Evolutionary conservation across 23 tunicate species (phyloP).

Genomic region (Trididemnum nubilum): DNA sequence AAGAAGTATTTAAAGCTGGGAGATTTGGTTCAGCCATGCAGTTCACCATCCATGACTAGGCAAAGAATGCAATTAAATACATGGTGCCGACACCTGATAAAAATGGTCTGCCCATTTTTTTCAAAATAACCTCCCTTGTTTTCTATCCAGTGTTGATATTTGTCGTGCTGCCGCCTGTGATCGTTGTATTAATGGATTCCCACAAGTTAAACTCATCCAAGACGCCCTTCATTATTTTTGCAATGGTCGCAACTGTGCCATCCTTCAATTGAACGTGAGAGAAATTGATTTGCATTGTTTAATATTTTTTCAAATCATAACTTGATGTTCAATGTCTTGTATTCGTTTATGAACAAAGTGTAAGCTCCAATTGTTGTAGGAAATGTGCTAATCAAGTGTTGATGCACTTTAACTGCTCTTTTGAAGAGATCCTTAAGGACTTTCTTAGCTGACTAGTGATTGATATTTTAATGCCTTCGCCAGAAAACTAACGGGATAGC

Average conservation of each 20-base stretch:
- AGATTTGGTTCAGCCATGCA: constrained; percentile 12
- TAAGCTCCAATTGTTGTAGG: background rate
- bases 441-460: constrained; percentile 8
- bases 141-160: constrained; percentile 37
- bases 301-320: background rate
- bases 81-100: constrained; percentile 24
- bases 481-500: no score
- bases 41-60: constrained; percentile 27
- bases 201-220: constrained; percentile 25
- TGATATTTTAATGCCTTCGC: no score
- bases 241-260: constrained; percentile 27
- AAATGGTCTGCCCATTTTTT: constrained; percentile 2
- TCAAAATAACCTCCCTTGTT: constrained; percentile 14
- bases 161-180: constrained; percentile 3
- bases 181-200: background rate
- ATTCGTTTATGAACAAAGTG: background rate
- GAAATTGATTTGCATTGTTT: no score
- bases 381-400: constrained; percentile 13
- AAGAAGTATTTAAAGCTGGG: constrained; percentile 4
- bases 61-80: constrained; percentile 21
- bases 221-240: background rate
- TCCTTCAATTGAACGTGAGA: constrained; percentile 5
- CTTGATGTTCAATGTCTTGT: constrained; percentile 14
- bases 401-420: background rate
- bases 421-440: constrained; percentile 15